These are phyloP conservation scores for Ectemnius cavifrons DNA, from an alignment of 2,888 invertebrate genomes.

Conservation along the genomic window DNA sequence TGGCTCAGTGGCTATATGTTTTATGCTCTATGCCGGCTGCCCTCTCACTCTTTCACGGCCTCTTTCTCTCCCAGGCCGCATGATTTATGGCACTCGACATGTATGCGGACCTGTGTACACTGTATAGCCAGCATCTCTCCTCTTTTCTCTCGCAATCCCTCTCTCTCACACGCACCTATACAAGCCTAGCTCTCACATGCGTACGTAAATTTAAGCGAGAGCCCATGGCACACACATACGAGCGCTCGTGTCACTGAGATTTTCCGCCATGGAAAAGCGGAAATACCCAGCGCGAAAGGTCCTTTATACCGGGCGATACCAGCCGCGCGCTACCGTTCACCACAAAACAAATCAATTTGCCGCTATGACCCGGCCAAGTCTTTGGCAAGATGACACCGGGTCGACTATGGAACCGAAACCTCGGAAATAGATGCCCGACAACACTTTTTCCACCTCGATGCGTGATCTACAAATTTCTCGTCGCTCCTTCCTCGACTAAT, in stretches of 20 bases:
- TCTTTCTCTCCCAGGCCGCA: conserved; percentile 24
- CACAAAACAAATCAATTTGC: conserved; percentile 48
- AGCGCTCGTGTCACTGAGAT: conserved; percentile 40
- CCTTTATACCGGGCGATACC: conserved; percentile 24
- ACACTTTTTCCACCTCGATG: too few relatives aligned
- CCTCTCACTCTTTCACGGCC: conserved; percentile 27
- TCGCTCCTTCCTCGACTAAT: too few relatives aligned
- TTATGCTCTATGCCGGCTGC: conserved; percentile 44
- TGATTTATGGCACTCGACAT: conserved; percentile 57
- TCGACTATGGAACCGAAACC: not conserved
- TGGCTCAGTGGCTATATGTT: conserved; percentile 57
- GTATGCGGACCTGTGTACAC: conserved; percentile 40
- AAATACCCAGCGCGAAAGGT: conserved; percentile 43
- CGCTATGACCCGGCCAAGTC: conserved; percentile 10
- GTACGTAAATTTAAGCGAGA: conserved; percentile 13
- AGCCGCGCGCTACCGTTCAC: not conserved
- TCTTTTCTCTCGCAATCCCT: not conserved
- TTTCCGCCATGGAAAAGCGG: conserved; percentile 46
- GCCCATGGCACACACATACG: not conserved
- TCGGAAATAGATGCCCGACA: too few relatives aligned
- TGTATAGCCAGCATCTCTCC: too few relatives aligned
- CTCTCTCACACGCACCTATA: conserved; percentile 28
- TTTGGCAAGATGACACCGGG: conserved; percentile 13
- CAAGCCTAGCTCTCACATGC: conserved; percentile 1
- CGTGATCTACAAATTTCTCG: too few relatives aligned